phyloP scores from a whole-genome alignment of 2,888 invertebrate genomes.

The Agrenia bidenticulata region DNA sequence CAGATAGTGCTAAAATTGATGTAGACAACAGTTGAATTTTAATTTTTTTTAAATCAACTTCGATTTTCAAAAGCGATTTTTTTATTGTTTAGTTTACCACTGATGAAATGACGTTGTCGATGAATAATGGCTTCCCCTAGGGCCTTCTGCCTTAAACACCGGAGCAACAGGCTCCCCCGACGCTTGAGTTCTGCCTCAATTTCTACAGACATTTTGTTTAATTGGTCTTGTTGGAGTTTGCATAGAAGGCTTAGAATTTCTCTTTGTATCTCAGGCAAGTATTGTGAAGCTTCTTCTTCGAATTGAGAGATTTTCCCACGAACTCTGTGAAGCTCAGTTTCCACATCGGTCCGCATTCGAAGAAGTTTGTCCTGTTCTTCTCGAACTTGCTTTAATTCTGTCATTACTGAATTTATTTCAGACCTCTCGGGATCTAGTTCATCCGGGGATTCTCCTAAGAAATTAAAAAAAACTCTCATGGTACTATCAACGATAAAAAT shows the following conservation, averaged over 20 bases:
- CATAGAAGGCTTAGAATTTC: constrained; percentile 85
- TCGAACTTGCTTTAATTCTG: constrained; percentile 48
- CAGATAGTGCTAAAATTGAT: constrained; percentile 41
- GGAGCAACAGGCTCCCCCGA: constrained; percentile 76
- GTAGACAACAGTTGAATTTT: neutral
- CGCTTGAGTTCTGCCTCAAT: constrained; percentile 83
- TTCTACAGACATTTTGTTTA: constrained; percentile 77
- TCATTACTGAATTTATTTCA: constrained; percentile 50
- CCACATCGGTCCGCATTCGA: constrained; percentile 71
- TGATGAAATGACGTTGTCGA: constrained; percentile 78
- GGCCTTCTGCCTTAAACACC: constrained; percentile 79
- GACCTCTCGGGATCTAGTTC: constrained; percentile 4
- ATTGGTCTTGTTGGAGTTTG: constrained; percentile 89
- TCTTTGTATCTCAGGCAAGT: constrained; percentile 74
- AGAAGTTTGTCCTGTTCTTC: constrained; percentile 80
- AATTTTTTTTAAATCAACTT: neutral
- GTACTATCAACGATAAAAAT: neutral
- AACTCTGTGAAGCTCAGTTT: constrained; percentile 77
- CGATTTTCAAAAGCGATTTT: constrained; percentile 11
- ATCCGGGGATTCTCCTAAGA: neutral
- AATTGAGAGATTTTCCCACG: constrained; percentile 74
- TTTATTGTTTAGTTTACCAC: constrained; percentile 63
- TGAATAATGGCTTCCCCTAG: constrained; percentile 90
- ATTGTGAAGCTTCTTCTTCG: constrained; percentile 63
- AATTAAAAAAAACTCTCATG: neutral